Evolutionary conservation across 2,888 invertebrate species (phyloP).

Genomic region (Ypsolopha scabrella): DNA sequence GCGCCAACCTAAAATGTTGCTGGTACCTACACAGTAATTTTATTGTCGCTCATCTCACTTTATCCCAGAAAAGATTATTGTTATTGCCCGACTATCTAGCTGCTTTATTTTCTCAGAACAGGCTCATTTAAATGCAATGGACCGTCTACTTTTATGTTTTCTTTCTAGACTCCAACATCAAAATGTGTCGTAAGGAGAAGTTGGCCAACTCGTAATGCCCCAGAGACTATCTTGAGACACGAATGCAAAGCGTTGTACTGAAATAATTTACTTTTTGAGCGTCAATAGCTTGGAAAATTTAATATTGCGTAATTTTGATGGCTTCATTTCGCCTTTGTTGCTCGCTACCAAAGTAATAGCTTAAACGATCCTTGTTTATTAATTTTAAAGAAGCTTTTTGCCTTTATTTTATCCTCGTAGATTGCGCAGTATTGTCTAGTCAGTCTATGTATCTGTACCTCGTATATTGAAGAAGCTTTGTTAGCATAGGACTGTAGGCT

Average conservation of each 20-base stretch:
- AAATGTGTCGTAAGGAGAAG: neutral
- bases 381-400: no score
- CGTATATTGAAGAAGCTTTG: no score
- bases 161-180: neutral
- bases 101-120: neutral
- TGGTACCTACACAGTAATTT: neutral
- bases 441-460: no score
- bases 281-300: constrained; percentile 25
- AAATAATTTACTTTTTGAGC: constrained; percentile 29
- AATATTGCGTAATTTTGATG: constrained; percentile 27
- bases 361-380: neutral
- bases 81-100: constrained; percentile 11
- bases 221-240: neutral
- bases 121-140: neutral
- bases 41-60: constrained; percentile 17
- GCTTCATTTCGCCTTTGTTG: constrained; percentile 17
- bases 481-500: no score
- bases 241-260: constrained; percentile 15
- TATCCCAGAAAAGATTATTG: constrained; percentile 16
- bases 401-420: no score
- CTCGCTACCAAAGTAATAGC: neutral
- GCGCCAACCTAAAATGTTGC: neutral
- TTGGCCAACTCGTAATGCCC: neutral
- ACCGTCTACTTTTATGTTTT: neutral
- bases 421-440: no score